Conservation (phyloP, 2,797 vertebrate species). For the Chloroceryle inda region DNA sequence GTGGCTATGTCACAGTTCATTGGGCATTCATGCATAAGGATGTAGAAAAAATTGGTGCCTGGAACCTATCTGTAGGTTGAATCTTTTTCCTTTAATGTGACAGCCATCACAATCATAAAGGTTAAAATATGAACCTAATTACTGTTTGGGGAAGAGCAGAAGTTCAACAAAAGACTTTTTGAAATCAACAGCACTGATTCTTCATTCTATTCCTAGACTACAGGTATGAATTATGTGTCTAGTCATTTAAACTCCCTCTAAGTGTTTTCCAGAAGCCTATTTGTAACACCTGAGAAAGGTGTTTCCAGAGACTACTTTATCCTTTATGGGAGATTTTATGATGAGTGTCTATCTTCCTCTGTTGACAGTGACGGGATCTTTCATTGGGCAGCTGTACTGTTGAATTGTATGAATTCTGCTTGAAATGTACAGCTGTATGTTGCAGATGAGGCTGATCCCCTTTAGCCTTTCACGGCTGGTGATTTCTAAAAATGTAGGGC, state of each 20-base stretch:
- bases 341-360: not conserved
- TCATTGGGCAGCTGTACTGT: not conserved
- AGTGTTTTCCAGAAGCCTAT: slow-evolving; percentile 20
- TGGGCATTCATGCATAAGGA: not conserved
- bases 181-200: not conserved
- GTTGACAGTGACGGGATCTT: not conserved
- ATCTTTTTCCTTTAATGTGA: not conserved
- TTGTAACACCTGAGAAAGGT: not conserved
- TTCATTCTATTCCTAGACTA: not conserved
- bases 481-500: not conserved
- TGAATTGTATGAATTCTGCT: not conserved
- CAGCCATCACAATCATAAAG: not conserved
- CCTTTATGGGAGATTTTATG: slow-evolving; percentile 35
- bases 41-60: not conserved
- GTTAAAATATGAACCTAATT: not conserved
- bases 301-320: slow-evolving; percentile 28
- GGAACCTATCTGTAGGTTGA: not conserved
- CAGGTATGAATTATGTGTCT: not conserved
- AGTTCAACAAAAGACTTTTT: not conserved
- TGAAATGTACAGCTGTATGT: not conserved
- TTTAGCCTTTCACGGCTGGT: not conserved
- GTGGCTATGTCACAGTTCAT: not conserved
- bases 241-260: slow-evolving; percentile 5
- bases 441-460: not conserved
- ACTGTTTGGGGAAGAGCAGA: not conserved